phyloP scores from a whole-genome alignment of 2,113 vertebrate species.

The Cynocephalus volans region DNA sequence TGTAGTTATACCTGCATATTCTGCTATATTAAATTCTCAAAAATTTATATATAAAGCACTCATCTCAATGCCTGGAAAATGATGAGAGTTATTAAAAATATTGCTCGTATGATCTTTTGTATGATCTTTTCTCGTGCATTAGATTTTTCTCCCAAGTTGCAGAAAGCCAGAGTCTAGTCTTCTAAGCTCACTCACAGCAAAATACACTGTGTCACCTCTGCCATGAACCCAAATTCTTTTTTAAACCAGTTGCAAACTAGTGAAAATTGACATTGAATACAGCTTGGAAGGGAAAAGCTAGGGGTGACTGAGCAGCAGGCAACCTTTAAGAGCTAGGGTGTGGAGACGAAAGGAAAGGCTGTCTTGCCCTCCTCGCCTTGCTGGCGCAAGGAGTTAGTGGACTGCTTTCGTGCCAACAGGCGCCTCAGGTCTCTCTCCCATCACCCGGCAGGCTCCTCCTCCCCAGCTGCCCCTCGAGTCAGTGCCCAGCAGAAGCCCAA shows the following conservation, averaged over 20 bases:
- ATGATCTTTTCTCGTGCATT: neutral
- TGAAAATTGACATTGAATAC: neutral
- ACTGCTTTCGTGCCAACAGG: neutral
- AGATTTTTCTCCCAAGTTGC: neutral
- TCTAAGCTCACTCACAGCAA: neutral
- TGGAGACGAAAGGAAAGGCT: neutral
- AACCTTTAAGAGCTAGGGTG: neutral
- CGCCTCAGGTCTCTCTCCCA: neutral
- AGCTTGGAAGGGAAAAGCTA: neutral
- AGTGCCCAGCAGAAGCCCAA: conserved; percentile 55
- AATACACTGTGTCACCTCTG: neutral
- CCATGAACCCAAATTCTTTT: neutral
- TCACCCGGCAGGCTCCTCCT: conserved; percentile 33
- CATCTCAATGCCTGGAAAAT: conserved; percentile 53
- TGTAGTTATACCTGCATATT: conserved; percentile 22
- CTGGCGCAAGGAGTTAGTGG: neutral
- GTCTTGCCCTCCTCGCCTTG: neutral
- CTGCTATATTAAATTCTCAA: conserved; percentile 1
- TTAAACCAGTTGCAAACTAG: neutral
- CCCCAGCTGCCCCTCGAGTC: conserved; percentile 69
- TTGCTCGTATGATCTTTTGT: neutral
- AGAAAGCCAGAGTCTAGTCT: neutral
- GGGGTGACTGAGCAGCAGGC: neutral
- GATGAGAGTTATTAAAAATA: conserved; percentile 51
- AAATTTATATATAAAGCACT: conserved; percentile 59